Conservation (phyloP, 1,140 invertebrate genomes). For the Zaprionus gabonicus region DNA sequence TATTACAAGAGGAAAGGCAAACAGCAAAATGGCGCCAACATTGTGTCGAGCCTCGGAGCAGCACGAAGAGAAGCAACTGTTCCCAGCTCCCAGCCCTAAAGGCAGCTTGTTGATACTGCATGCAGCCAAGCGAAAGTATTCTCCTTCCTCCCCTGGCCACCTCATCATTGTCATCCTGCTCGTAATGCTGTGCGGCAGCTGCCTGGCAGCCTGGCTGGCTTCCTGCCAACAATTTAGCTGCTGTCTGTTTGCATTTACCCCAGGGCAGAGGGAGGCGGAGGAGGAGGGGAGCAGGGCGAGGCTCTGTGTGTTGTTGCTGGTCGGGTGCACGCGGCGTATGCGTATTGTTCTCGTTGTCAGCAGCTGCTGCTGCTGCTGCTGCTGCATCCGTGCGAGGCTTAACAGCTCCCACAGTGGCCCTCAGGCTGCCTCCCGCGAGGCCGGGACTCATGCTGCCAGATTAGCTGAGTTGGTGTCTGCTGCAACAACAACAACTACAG, state of each 20-base stretch:
- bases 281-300: neutral
- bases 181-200: conserved; percentile 27
- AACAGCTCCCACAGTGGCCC: conserved; percentile 6
- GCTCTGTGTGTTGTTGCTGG: neutral
- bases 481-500: conserved; percentile 32
- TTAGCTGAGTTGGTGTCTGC: conserved; percentile 62
- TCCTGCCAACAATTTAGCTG: conserved; percentile 75
- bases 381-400: conserved; percentile 42
- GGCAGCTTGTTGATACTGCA: conserved; percentile 55
- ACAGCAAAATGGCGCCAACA: conserved; percentile 81
- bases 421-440: neutral
- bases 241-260: conserved; percentile 49
- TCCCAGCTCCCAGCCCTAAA: conserved; percentile 4
- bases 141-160: neutral
- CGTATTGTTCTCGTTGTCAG: conserved; percentile 65
- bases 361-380: conserved; percentile 41
- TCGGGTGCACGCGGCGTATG: conserved; percentile 62
- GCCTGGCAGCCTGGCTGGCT: conserved; percentile 53
- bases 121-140: conserved; percentile 39
- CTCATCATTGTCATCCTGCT: conserved; percentile 9
- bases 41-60: conserved; percentile 42
- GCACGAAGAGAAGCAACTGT: neutral
- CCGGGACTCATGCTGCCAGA: conserved; percentile 53
- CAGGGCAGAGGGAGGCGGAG: neutral
- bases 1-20: conserved; percentile 81